phyloP scores from a whole-genome alignment of 2,797 vertebrate genomes.

The Sphenodon punctatus region DNA sequence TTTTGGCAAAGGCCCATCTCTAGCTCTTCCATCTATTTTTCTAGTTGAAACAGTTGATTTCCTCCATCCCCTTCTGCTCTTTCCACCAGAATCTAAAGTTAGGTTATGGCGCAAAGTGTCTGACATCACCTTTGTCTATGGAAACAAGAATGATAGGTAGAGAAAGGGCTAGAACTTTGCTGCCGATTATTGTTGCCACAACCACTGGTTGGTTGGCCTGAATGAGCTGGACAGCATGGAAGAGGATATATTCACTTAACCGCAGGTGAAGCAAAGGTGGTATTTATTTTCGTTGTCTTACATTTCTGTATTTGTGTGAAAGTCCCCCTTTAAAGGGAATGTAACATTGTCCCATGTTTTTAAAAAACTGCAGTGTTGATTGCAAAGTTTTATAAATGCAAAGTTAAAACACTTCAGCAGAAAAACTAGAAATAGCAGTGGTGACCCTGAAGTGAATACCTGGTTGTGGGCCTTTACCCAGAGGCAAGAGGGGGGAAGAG shows the following conservation, averaged over 20 bases:
- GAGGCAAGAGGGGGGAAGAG: neutral
- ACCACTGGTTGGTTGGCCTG: no score
- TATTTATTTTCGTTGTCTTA: neutral
- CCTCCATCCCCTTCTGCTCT: neutral
- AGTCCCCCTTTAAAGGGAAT: neutral
- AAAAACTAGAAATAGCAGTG: neutral
- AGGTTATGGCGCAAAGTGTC: neutral
- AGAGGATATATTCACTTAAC: no score
- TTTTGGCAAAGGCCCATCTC: neutral
- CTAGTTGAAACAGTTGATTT: neutral
- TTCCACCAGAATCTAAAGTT: neutral
- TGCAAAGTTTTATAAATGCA: neutral
- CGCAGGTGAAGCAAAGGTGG: no score
- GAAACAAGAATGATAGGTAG: neutral
- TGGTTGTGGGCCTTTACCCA: neutral
- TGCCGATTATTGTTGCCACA: neutral
- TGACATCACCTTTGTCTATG: neutral
- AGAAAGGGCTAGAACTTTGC: neutral
- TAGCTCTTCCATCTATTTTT: neutral
- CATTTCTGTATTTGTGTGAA: neutral
- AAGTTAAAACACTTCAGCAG: neutral
- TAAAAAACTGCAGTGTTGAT: constrained; percentile 5
- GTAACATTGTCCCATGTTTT: neutral
- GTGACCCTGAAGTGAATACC: neutral
- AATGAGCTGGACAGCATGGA: no score